A percentile compares a stretch with the other conserved stretches of the same genome.
phyloP scores from a whole-genome alignment of 1,140 invertebrate genomes.

The Leptonema lineaticorne region DNA sequence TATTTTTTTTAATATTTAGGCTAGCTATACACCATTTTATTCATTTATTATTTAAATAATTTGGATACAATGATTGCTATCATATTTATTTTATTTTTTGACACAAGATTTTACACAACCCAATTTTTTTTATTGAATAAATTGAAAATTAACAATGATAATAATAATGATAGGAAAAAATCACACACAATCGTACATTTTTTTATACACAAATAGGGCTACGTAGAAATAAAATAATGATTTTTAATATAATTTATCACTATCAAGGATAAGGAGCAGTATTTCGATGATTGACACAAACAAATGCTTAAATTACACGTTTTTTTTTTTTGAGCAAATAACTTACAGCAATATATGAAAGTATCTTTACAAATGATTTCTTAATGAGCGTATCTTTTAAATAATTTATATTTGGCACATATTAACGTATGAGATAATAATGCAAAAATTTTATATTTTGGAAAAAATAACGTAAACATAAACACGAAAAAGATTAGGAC shows the following conservation, averaged over 20 bases:
- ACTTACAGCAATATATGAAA: not conserved
- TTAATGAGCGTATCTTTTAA: too few species aligned
- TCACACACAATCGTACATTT: not conserved
- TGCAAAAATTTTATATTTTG: not conserved
- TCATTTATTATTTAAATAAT: too few species aligned
- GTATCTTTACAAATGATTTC: not conserved
- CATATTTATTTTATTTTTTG: slow-evolving; percentile 35
- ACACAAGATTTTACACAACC: slow-evolving; percentile 34
- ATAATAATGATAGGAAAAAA: too few species aligned
- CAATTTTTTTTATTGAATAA: slow-evolving; percentile 6
- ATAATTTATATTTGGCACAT: slow-evolving; percentile 14
- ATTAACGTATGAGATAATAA: slow-evolving; percentile 2
- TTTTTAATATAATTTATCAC: too few species aligned
- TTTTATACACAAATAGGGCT: not conserved
- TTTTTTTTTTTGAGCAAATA: slow-evolving; percentile 11
- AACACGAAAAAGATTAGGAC: slow-evolving; percentile 6
- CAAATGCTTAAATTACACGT: not conserved
- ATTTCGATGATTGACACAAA: slow-evolving; percentile 1
- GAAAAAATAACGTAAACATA: not conserved
- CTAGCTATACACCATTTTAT: slow-evolving; percentile 24
- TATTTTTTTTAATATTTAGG: slow-evolving; percentile 32
- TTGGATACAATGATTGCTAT: slow-evolving; percentile 41
- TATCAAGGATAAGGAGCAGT: not conserved
- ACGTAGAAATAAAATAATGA: too few species aligned
- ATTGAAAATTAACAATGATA: too few species aligned